These are phyloP conservation scores for Harpalus rufipes DNA, from an alignment of 2,888 invertebrate genomes.

Conservation along the genomic window DNA sequence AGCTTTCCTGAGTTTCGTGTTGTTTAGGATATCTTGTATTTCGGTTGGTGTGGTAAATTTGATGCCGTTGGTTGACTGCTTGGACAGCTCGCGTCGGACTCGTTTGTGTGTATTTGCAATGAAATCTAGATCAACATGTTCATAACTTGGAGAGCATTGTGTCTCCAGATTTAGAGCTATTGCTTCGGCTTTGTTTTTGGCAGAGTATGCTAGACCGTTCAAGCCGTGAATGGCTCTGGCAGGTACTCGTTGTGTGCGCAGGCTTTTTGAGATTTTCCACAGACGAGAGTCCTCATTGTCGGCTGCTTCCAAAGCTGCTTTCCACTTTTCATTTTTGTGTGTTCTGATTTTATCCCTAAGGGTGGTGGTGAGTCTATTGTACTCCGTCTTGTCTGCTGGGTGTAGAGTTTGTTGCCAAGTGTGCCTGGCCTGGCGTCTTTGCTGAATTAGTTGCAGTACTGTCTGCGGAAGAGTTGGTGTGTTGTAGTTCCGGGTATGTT, in stretches of 20 bases:
- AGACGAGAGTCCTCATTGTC: background rate
- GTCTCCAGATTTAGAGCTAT: background rate
- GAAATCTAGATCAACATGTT: background rate
- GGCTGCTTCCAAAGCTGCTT: background rate
- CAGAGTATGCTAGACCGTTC: background rate
- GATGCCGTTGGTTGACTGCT: background rate
- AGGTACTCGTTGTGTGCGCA: background rate
- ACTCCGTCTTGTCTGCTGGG: background rate
- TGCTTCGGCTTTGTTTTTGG: background rate
- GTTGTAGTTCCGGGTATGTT: no score
- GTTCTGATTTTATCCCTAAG: background rate
- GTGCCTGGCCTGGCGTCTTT: background rate
- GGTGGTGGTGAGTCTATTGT: background rate
- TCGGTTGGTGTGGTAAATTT: background rate
- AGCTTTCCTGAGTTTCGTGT: background rate
- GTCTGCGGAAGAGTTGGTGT: no score
- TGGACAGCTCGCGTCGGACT: background rate
- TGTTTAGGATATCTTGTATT: background rate
- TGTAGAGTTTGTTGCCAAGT: background rate
- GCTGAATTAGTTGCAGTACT: no score
- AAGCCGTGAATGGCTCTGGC: background rate
- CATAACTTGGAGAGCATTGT: background rate
- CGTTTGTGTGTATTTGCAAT: background rate
- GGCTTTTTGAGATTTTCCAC: background rate
- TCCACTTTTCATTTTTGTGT: slow-evolving; percentile 11